Conservation (phyloP, 2,797 vertebrate genomes). For the Anguilla pacifica region DNA sequence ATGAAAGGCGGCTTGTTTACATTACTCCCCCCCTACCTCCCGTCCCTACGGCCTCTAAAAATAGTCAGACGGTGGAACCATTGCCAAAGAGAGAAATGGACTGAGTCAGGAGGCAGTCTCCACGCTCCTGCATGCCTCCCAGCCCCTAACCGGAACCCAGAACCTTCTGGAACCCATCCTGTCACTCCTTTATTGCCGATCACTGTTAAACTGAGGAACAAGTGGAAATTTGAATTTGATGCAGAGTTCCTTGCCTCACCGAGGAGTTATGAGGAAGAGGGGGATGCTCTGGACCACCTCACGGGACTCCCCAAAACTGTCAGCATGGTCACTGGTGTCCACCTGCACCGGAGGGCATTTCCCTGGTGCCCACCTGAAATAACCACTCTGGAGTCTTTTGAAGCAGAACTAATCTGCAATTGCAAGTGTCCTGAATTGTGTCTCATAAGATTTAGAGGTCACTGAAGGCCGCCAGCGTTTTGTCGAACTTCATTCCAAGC, state of each 20-base stretch:
- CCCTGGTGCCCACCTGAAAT: too few relatives aligned
- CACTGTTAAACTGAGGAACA: background rate
- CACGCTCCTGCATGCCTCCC: background rate
- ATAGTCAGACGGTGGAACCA: conserved; percentile 16
- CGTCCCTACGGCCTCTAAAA: conserved; percentile 6
- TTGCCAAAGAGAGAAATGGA: background rate
- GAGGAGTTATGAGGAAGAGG: background rate
- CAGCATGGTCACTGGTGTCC: too few relatives aligned
- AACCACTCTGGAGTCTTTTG: background rate
- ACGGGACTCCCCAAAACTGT: too few relatives aligned
- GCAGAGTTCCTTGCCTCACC: conserved; percentile 10
- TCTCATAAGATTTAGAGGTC: background rate
- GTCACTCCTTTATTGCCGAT: background rate
- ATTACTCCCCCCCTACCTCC: background rate
- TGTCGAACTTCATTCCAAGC: background rate
- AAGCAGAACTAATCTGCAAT: background rate
- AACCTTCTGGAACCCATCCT: background rate
- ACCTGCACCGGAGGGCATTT: too few relatives aligned
- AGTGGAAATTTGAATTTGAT: background rate
- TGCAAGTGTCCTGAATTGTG: background rate
- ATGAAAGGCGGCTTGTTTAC: conserved; percentile 25
- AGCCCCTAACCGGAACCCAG: background rate
- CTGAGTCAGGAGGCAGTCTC: background rate
- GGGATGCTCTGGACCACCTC: too few relatives aligned
- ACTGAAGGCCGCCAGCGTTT: background rate